Base-by-base conservation (phyloP, 2,888 invertebrate genomes). In the Halictus ligatus region DNA sequence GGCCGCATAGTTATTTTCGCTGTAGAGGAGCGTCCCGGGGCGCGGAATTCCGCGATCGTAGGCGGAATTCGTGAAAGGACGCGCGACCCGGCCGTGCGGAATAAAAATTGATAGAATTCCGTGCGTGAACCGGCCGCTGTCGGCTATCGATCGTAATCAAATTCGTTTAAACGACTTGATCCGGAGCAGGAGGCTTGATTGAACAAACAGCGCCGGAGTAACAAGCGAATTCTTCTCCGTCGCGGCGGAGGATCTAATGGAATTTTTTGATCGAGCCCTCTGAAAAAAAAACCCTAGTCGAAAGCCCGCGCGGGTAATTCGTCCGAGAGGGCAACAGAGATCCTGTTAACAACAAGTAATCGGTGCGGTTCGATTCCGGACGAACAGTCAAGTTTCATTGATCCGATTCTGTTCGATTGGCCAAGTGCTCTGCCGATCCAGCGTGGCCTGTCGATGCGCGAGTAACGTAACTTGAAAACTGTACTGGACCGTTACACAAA, bases 81-180 rank as follows among this genome's bases (percentile, higher is more conserved):
- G 12, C 21, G n/a, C 15, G 40, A n/a, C 43, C 15, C 35, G 50
- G 15, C 43, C 82, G 83, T 54, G 78, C 60, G 75, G 83, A 75
- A 78, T 64, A 72, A 75, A 83, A 83, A 83, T 75, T 35, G 71
- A 35, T 75, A 35, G 75, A 78, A 84, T 75, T 64, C 46, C 75
- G 40, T 75, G 83, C 64, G 78, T 50, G 46, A 29, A 10, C 18
- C 40, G 7, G 10, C 40, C 21, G 69, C 69, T 40, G 69, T 35
- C 21, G 35, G 21, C 21, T 78, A 78, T 75, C 75, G 75, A 5
- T 83, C 60, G 72, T 75, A 73, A 84, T 83, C 78, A 72, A 84
- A 83, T 84, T 83, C 78, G 79, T 67, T 76, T 54, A 79, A 84
- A 83, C 54, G 78, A 75, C 78, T 83, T 72, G 78, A 79, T 83